Conservation (phyloP, 1,140 invertebrate genomes). For the Apis cerana region DNA sequence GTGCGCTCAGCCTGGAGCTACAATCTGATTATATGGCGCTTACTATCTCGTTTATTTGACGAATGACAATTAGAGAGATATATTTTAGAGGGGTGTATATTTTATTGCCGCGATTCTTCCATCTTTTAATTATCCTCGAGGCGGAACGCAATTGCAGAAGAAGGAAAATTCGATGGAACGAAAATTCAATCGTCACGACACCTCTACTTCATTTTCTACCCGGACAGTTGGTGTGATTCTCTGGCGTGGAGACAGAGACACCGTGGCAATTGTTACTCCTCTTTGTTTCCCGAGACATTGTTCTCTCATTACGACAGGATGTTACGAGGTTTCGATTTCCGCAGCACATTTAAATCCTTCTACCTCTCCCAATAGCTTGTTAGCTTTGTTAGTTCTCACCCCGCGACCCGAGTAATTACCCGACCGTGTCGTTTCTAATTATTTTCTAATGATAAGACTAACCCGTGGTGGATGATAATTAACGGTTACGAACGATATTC, state of each 20-base stretch:
- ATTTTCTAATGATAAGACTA: conserved; percentile 49
- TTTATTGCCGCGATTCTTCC: not conserved
- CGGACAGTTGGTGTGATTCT: conserved; percentile 20
- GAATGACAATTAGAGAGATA: not conserved
- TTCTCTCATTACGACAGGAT: conserved; percentile 44
- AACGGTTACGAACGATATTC: not conserved
- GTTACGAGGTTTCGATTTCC: conserved; percentile 59
- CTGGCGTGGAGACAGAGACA: conserved; percentile 8
- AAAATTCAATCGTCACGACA: conserved; percentile 7
- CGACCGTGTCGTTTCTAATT: conserved; percentile 33
- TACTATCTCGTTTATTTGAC: conserved; percentile 19
- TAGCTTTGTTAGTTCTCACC: conserved; percentile 49
- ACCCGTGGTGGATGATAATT: not conserved
- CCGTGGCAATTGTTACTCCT: conserved; percentile 42
- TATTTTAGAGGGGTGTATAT: not conserved
- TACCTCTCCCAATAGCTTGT: conserved; percentile 44
- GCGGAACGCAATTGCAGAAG: not conserved
- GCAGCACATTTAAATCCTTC: conserved; percentile 54
- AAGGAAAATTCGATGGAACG: not conserved
- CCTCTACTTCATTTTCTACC: conserved; percentile 23
- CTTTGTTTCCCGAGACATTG: conserved; percentile 53
- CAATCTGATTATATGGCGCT: conserved; percentile 25
- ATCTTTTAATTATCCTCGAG: not conserved
- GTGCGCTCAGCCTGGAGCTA: conserved; percentile 13
- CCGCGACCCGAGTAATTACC: conserved; percentile 49